Percentiles rank a stretch among this genome's conserved stretches.
These are phyloP conservation scores for Oreochromis grahami DNA, from an alignment of 2,797 vertebrate species.

Conservation along the genomic window DNA sequence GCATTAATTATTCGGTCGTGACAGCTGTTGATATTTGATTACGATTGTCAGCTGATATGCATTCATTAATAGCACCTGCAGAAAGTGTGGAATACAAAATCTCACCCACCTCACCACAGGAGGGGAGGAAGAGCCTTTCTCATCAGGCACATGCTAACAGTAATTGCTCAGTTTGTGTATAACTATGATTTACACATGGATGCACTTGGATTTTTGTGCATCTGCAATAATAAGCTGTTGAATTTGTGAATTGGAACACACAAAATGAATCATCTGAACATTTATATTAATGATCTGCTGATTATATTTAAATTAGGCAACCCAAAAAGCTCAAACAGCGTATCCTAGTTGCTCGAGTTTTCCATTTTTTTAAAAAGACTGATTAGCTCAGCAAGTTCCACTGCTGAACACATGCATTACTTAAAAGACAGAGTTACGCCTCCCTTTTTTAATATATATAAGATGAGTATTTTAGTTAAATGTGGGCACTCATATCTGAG, in stretches of 20 bases:
- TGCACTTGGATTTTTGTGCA: background rate
- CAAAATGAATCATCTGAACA: background rate
- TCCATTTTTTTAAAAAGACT: background rate
- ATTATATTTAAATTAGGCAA: background rate
- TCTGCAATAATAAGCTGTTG: background rate
- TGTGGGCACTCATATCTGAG: background rate
- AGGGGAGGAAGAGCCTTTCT: background rate
- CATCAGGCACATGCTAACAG: constrained; percentile 5
- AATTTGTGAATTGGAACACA: background rate
- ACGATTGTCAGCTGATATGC: background rate
- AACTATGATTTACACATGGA: background rate
- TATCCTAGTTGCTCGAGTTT: background rate
- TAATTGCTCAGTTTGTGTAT: constrained; percentile 2
- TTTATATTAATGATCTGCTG: background rate
- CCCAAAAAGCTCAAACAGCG: background rate
- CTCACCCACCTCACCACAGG: background rate
- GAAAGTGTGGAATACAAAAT: background rate
- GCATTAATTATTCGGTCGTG: background rate
- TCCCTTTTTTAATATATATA: background rate
- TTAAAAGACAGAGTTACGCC: background rate
- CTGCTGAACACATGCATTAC: background rate
- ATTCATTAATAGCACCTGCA: background rate
- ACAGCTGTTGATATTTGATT: background rate
- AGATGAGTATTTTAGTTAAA: background rate
- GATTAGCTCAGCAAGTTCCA: background rate